These are phyloP conservation scores for Geotrupes spiniger DNA, from an alignment of 2,888 invertebrate genomes.

Conservation along the genomic window DNA sequence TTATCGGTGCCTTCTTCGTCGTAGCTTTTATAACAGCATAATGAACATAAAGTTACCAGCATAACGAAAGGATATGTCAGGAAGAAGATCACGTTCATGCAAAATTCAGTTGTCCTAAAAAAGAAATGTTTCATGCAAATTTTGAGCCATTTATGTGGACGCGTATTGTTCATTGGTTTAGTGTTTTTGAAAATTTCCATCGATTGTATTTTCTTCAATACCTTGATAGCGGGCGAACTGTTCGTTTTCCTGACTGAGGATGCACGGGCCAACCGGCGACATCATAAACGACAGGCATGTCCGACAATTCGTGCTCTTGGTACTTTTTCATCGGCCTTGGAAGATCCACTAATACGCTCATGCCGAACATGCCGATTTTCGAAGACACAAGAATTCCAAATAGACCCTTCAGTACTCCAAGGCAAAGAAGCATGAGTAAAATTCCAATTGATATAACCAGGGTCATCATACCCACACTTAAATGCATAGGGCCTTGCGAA, in stretches of 20 bases:
- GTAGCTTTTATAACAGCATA: slow-evolving; percentile 41
- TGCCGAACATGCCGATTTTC: slow-evolving; percentile 35
- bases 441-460: slow-evolving; percentile 12
- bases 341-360: slow-evolving; percentile 33
- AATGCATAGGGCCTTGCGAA: slow-evolving; percentile 1
- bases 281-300: slow-evolving; percentile 41
- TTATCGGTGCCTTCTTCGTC: slow-evolving; percentile 28
- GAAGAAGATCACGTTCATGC: slow-evolving; percentile 52
- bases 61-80: slow-evolving; percentile 49
- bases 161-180: too few relatives aligned
- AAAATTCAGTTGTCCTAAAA: slow-evolving; percentile 46
- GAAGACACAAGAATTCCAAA: slow-evolving; percentile 27
- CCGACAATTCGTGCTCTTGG: slow-evolving; percentile 40
- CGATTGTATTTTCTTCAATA: too few relatives aligned
- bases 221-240: slow-evolving; percentile 46
- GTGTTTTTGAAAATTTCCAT: too few relatives aligned
- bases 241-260: slow-evolving; percentile 43
- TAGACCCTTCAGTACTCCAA: slow-evolving; percentile 30
- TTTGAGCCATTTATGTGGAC: too few relatives aligned
- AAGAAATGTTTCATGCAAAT: too few relatives aligned
- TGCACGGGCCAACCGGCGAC: slow-evolving; percentile 43
- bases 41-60: slow-evolving; percentile 37
- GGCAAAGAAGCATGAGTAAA: slow-evolving; percentile 15
- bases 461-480: slow-evolving; percentile 14
- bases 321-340: slow-evolving; percentile 37